phyloP scores from a whole-genome alignment of 1,140 invertebrate species.

The Apis laboriosa region DNA sequence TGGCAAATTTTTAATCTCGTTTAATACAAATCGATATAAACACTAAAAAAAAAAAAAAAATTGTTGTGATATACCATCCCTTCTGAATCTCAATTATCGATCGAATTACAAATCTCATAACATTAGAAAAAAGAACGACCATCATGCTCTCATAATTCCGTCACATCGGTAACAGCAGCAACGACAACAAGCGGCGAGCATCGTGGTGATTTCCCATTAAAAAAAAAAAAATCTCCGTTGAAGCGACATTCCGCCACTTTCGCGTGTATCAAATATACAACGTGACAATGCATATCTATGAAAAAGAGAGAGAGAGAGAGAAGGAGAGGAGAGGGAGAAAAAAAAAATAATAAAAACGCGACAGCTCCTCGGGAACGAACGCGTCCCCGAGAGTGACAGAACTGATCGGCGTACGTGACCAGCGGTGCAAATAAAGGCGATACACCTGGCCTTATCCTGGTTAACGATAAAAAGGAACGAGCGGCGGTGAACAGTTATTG shows the following conservation, averaged over 20 bases:
- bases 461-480: constrained; percentile 66
- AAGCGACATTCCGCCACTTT: constrained; percentile 40
- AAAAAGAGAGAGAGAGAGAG: neutral
- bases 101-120: neutral
- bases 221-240: constrained; percentile 16
- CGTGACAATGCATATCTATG: constrained; percentile 46
- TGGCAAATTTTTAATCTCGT: no score
- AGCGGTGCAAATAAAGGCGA: constrained; percentile 59
- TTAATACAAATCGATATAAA: no score
- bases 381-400: constrained; percentile 53
- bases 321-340: neutral
- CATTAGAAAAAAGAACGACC: no score
- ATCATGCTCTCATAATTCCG: neutral
- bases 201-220: constrained; percentile 26
- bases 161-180: neutral
- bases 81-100: no score
- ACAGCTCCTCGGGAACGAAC: constrained; percentile 31
- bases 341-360: constrained; percentile 22
- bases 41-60: no score
- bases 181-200: constrained; percentile 7
- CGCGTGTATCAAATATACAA: constrained; percentile 47
- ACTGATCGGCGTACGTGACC: constrained; percentile 53
- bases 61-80: no score
- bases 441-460: constrained; percentile 58
- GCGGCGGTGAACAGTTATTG: constrained; percentile 56